Percentiles rank a stretch among this genome's conserved stretches.
These are phyloP conservation scores for Epinephelus cyanopodus DNA, from an alignment of 2,113 vertebrate species.

Conservation along the genomic window DNA sequence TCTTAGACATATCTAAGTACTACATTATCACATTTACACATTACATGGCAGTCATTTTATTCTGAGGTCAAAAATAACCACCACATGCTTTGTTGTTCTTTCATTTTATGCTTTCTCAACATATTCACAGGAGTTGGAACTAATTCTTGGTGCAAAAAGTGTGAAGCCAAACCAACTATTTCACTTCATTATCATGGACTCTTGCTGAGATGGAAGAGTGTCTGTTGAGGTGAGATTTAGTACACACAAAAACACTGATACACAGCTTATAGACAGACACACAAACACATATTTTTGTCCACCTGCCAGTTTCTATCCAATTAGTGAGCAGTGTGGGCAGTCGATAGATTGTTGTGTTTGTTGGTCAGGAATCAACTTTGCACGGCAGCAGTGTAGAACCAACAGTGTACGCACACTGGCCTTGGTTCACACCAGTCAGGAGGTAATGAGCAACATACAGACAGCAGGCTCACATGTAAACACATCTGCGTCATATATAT, in stretches of 20 bases:
- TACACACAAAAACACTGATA: slow-evolving; percentile 4
- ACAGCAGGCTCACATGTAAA: slow-evolving; percentile 33
- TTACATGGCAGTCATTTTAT: background rate
- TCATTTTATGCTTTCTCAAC: background rate
- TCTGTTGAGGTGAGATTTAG: slow-evolving; percentile 32
- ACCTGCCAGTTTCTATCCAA: slow-evolving; percentile 69
- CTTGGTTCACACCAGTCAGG: slow-evolving; percentile 40
- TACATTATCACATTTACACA: background rate
- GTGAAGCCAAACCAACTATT: slow-evolving; percentile 24
- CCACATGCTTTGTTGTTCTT: background rate
- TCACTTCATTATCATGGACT: slow-evolving; percentile 17
- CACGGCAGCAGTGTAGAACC: slow-evolving; percentile 22
- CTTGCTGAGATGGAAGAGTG: slow-evolving; percentile 21
- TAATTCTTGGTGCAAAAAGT: background rate
- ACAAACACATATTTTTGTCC: slow-evolving; percentile 39
- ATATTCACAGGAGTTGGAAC: slow-evolving; percentile 2
- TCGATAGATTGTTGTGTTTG: slow-evolving; percentile 36
- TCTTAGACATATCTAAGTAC: background rate
- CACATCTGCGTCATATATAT: slow-evolving; percentile 37
- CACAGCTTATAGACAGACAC: slow-evolving; percentile 36
- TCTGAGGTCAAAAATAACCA: background rate
- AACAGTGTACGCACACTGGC: slow-evolving; percentile 26
- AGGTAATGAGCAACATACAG: slow-evolving; percentile 58
- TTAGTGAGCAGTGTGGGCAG: slow-evolving; percentile 63
- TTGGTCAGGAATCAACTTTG: slow-evolving; percentile 54